Evolutionary conservation across 2,888 invertebrate genomes (phyloP), one percentile per base, ranked within the genome.

Genomic region (Acholoe squamosa): DNA sequence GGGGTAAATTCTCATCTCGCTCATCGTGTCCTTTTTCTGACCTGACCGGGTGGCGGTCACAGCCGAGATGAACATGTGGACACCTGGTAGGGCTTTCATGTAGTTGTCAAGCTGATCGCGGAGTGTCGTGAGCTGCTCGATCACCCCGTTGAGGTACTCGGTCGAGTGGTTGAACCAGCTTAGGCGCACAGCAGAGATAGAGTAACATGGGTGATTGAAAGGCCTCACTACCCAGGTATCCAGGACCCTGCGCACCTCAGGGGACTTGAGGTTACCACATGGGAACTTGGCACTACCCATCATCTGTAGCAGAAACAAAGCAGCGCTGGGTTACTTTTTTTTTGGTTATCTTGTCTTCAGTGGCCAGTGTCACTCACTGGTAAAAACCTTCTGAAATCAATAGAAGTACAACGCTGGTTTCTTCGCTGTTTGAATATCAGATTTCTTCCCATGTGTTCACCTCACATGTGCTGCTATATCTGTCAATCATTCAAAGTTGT

Each of bases 151-250:
- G 16, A 86, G 86, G 56, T 54, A 86, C 54, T 86, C 54, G 16
- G 28, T 16, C 25, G 52, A 54, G 28, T 86, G 86, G 86, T 86
- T 3, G 86, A 86, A 86, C 86, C 86, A 86, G 86, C 54, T 54
- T 52, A 86, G 52, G n/a, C 86, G 86, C 14, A 54, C 52, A 52
- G 86, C 86, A 16, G 80, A 19, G 14, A 80, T n/a, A 1, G 80
- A 33, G 80, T 80, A 43, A 0, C n/a, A 14, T 0, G 80, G 22
- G n/a, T 19, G 33, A 3, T 16, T 0, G 16, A 86, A 54, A 12
- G 86, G 86, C 54, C 33, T 14, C 25, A 86, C 86, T 16, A 86
- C 56, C 54, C 25, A 86, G 52, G 5, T 7, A 19, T 16, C 28
- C 5, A 86, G 86, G 25, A 54, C 31, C 28, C 7, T 1, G 12